These are phyloP conservation scores for Prionace glauca DNA, from an alignment of 2,797 vertebrate species.

Conservation along the genomic window DNA sequence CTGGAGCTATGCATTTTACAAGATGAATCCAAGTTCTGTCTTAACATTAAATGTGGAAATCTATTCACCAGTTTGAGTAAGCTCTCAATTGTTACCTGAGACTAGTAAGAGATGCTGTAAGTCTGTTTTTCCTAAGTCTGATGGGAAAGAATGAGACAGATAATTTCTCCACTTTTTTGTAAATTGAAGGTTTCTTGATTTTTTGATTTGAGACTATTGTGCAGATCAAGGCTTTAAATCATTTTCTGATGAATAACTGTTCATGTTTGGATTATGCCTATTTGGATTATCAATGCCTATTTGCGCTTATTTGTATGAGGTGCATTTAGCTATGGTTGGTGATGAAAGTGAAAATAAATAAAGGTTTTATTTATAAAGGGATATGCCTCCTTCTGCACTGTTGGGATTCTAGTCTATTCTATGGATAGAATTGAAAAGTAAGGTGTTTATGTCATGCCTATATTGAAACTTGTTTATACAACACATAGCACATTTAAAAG, in stretches of 20 bases:
- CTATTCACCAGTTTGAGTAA: not conserved
- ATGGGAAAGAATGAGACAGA: not conserved
- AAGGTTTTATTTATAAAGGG: too few relatives aligned
- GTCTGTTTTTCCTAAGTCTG: not conserved
- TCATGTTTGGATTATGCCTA: not conserved
- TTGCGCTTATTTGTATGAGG: not conserved
- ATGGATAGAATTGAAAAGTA: too few relatives aligned
- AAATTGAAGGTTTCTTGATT: not conserved
- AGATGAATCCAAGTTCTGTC: not conserved
- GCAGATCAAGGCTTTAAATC: not conserved
- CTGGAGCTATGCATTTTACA: not conserved
- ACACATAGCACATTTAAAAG: too few relatives aligned
- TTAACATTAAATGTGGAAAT: not conserved
- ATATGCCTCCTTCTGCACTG: too few relatives aligned
- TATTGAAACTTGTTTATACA: too few relatives aligned
- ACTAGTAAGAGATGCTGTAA: not conserved
- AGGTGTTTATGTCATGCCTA: too few relatives aligned
- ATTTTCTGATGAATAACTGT: not conserved
- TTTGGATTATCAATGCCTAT: not conserved
- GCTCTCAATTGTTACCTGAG: not conserved
- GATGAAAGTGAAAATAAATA: too few relatives aligned
- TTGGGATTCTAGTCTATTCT: too few relatives aligned
- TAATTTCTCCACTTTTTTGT: not conserved
- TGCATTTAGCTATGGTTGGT: not conserved
- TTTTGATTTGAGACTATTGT: not conserved